phyloP scores from a whole-genome alignment of 2,888 invertebrate species.

The Spilosoma lubricipeda region DNA sequence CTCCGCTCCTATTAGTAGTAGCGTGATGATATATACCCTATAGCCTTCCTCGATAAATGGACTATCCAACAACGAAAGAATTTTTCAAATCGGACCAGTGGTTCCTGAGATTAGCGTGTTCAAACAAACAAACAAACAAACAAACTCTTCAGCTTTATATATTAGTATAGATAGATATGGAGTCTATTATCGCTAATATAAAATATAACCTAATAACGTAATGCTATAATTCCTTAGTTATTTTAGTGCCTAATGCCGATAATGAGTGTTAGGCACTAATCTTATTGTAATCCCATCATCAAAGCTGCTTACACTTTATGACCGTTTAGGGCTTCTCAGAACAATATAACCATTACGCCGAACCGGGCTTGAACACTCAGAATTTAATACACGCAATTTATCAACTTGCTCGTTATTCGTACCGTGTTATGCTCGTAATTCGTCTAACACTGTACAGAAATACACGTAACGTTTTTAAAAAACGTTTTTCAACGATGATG shows the following conservation, averaged over 20 bases:
- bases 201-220: background rate
- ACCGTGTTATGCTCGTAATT: background rate
- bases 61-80: too few species aligned
- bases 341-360: background rate
- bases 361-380: background rate
- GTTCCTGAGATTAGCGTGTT: too few species aligned
- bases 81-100: too few species aligned
- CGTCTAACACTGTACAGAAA: background rate
- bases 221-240: background rate
- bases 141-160: too few species aligned
- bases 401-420: background rate
- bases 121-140: too few species aligned
- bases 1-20: too few species aligned
- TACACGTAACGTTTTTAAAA: background rate
- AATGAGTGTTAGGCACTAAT: background rate
- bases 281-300: background rate
- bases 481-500: background rate
- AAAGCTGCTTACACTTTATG: background rate
- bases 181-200: background rate
- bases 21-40: too few species aligned
- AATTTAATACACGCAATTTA: background rate
- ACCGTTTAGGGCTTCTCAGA: background rate
- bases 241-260: background rate
- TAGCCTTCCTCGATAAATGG: too few species aligned
- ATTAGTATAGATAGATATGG: too few species aligned